Conservation (phyloP, 1,140 invertebrate genomes). For the Drosophila baimaii region DNA sequence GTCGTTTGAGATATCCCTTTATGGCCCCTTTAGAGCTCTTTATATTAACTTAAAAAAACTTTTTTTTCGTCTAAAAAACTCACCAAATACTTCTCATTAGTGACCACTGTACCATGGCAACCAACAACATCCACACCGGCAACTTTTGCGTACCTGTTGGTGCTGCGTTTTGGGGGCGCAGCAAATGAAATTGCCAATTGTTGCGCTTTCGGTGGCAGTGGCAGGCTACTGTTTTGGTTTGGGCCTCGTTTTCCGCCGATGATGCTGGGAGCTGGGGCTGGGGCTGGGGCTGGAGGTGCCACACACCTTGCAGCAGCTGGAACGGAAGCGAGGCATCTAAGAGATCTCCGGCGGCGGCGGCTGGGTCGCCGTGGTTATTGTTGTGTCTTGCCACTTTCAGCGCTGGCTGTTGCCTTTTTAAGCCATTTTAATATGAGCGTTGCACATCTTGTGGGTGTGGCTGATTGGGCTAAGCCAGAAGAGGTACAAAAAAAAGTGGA, state of each 20-base stretch:
- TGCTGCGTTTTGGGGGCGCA: conserved; percentile 69
- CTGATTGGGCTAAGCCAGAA: conserved; percentile 62
- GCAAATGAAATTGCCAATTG: conserved; percentile 80
- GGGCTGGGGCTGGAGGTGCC: conserved; percentile 40
- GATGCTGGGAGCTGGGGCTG: conserved; percentile 18
- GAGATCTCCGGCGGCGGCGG: conserved; percentile 27
- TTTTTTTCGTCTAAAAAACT: neutral
- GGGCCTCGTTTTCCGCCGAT: conserved; percentile 42
- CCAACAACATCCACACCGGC: conserved; percentile 14
- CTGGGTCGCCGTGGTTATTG: conserved; percentile 42
- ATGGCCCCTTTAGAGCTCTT: neutral
- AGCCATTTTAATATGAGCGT: conserved; percentile 66
- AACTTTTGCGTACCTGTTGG: conserved; percentile 69
- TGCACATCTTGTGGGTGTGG: conserved; percentile 75
- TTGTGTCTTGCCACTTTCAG: conserved; percentile 62
- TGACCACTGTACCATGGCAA: conserved; percentile 22
- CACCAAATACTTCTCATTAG: neutral
- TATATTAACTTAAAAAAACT: neutral
- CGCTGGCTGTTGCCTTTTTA: conserved; percentile 49
- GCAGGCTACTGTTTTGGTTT: conserved; percentile 59
- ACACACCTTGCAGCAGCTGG: conserved; percentile 74
- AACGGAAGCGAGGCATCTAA: conserved; percentile 65
- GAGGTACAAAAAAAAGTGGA: conserved; percentile 11
- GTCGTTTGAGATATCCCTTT: too few relatives aligned
- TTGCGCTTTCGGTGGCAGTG: conserved; percentile 67